Base-by-base conservation (phyloP, 2,113 vertebrate species). In the Chaetodon trifascialis region DNA sequence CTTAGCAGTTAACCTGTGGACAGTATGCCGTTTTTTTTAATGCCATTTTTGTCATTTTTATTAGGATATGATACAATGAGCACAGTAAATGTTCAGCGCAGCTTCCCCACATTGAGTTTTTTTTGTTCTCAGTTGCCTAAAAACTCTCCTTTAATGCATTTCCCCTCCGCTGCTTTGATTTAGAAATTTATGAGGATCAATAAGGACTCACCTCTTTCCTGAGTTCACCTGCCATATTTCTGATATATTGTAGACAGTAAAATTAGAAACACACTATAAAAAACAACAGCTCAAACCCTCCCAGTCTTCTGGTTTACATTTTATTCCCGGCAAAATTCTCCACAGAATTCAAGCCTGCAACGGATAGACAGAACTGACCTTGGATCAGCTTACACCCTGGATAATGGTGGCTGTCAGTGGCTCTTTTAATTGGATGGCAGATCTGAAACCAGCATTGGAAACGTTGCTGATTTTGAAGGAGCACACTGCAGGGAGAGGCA, bases 331-430 rank as follows among this genome's bases (percentile, higher is more conserved):
- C 40, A 63, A 0, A 68, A 11, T 36, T 58, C 16, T 36, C 49
- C 49, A 56, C 68, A 47, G 19, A 79, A 85, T 70, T 72, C 72
- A 81, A 76, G 73, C 52, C 70, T 0, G 4, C 55, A 14, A 25
- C 1, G 3, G 73, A 85, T 11, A 44, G 80, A 80, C 66, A 65
- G 21, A 63, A 59, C 78, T 84, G 80, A 80, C 84, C 82, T 82
- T 68, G 82, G 59, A 86, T 86, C 88, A 64, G 78, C 60, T 52
- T 9, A 17, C 62, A 30, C 12, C 3, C 0, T 52, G 63, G 58
- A 71, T 68, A 60, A 77, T 38, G 11, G 52, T 30, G 52, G 52
- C 65, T 9, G 42, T 80, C 67, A 73, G 83, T 66, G 54, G 64
- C 59, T 72, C 67, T n/a, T 40, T 73, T 55, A 68, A 76, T 47